Percentiles rank a stretch among this genome's conserved stretches.
Evolutionary conservation across 2,113 vertebrate genomes (phyloP).

Genomic region (Petroica traversi): DNA sequence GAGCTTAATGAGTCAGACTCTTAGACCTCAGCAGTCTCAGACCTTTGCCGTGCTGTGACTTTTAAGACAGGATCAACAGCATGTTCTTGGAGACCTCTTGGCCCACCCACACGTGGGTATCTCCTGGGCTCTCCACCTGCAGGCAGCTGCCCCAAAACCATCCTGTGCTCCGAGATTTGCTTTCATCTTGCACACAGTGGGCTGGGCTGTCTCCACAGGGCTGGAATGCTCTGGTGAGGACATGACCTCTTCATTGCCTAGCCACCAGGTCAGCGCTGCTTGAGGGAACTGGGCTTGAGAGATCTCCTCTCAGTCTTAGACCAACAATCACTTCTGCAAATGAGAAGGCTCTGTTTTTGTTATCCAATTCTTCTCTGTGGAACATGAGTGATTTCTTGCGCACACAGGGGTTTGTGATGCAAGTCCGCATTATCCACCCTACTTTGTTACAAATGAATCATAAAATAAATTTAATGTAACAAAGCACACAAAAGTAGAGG

Average conservation of each 20-base stretch:
- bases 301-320: not conserved
- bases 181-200: too few relatives aligned
- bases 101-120: accelerated
- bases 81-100: not conserved
- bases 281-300: not conserved
- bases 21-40: not conserved
- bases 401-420: not conserved
- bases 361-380: not conserved
- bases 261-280: not conserved
- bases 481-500: not conserved
- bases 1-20: not conserved
- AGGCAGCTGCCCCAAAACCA: not conserved
- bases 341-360: not conserved
- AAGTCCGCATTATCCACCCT: not conserved
- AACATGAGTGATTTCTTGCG: not conserved
- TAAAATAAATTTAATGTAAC: not conserved
- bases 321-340: not conserved
- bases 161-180: accelerated
- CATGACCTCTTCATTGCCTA: not conserved
- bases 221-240: not conserved
- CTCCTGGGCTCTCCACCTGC: not conserved
- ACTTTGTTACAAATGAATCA: not conserved
- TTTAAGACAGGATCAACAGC: not conserved
- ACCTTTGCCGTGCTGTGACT: not conserved
- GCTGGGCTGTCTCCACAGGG: not conserved